Evolutionary conservation across 1,140 invertebrate genomes (phyloP).

Genomic region (Carposina sasakii): DNA sequence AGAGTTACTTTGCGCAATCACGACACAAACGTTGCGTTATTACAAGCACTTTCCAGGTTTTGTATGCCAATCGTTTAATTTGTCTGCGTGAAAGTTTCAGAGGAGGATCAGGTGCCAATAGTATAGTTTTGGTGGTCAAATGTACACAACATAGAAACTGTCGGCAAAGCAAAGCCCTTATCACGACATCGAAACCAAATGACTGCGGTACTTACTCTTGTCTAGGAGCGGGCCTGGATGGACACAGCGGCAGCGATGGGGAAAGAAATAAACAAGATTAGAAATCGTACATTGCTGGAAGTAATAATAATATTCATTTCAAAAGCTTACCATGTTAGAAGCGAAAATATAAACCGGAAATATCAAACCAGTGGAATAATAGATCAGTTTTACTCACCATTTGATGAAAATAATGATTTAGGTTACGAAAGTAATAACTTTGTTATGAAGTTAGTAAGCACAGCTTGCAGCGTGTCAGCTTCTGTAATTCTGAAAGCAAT

Average conservation of each 20-base stretch:
- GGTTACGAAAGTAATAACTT: slow-evolving; percentile 8
- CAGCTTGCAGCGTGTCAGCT: slow-evolving; percentile 31
- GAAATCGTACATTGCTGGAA: slow-evolving; percentile 36
- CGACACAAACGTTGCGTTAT: slow-evolving; percentile 45
- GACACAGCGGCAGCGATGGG: slow-evolving; percentile 50
- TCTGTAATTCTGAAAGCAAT: slow-evolving; percentile 53
- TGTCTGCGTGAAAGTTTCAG: no score
- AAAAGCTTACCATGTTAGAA: slow-evolving; percentile 24
- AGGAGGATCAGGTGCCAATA: no score
- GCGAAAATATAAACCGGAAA: no score
- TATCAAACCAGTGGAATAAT: slow-evolving; percentile 9
- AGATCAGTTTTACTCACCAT: slow-evolving; percentile 18
- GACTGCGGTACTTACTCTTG: slow-evolving; percentile 73
- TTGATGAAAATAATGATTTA: slow-evolving; percentile 12
- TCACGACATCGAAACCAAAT: no score
- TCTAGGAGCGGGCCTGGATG: slow-evolving; percentile 67
- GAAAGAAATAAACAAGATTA: slow-evolving; percentile 63
- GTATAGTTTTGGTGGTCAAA: no score
- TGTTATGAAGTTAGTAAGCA: slow-evolving; percentile 24
- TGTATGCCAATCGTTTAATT: no score
- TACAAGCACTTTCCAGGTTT: slow-evolving; percentile 32
- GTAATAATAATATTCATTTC: slow-evolving; percentile 17
- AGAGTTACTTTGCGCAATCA: slow-evolving; percentile 57
- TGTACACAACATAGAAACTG: slow-evolving; percentile 31
- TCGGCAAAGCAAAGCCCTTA: slow-evolving; percentile 55